These are phyloP conservation scores for Dendrocincla fuliginosa DNA, from an alignment of 2,797 vertebrate genomes.

Conservation along the genomic window DNA sequence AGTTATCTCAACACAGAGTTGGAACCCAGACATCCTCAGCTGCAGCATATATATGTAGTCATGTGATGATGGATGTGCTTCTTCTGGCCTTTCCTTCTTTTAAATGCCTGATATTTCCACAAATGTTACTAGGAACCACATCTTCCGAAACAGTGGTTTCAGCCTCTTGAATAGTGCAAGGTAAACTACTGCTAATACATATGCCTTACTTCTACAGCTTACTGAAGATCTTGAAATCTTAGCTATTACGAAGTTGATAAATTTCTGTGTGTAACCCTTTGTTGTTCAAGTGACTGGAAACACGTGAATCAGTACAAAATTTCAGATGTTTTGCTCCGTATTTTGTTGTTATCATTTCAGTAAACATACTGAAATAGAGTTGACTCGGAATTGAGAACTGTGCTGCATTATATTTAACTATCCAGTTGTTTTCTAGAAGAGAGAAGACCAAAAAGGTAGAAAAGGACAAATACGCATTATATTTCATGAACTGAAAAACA, in stretches of 20 bases:
- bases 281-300: background rate
- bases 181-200: background rate
- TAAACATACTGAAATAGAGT: background rate
- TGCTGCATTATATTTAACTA: background rate
- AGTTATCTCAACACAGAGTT: background rate
- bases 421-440: background rate
- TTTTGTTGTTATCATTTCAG: background rate
- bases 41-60: background rate
- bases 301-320: background rate
- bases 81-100: background rate
- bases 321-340: background rate
- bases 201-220: background rate
- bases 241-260: background rate
- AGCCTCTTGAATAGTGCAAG: background rate
- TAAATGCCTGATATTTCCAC: background rate
- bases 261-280: background rate
- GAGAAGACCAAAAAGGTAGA: background rate
- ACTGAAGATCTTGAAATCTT: background rate
- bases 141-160: background rate
- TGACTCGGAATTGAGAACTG: background rate
- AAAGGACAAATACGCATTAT: background rate
- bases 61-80: background rate
- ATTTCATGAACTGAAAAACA: background rate
- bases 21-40: background rate
- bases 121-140: background rate